phyloP scores from a whole-genome alignment of 2,888 invertebrate species.

The Cerceris ruficornis region DNA sequence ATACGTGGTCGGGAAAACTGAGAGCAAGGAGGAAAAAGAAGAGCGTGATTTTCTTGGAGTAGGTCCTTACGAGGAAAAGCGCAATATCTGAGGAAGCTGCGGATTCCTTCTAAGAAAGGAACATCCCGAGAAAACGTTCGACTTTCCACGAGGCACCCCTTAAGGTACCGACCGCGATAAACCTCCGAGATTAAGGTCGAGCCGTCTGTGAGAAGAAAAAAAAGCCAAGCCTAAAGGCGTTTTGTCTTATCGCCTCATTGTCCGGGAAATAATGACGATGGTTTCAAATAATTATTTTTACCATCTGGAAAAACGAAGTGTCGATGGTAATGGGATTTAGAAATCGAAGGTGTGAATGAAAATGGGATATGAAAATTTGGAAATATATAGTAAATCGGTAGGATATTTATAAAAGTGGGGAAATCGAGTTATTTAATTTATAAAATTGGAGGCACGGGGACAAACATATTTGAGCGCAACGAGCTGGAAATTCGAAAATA shows the following conservation, averaged over 20 bases:
- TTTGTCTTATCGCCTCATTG: not conserved
- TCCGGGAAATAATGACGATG: not conserved
- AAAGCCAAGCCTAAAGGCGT: not conserved
- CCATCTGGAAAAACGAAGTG: not conserved
- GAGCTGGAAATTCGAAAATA: no score
- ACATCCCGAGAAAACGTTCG: slow-evolving; percentile 8
- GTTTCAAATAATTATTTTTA: not conserved
- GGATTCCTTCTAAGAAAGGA: slow-evolving; percentile 18
- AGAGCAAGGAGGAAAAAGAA: not conserved
- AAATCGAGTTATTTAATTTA: no score
- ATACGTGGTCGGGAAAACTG: not conserved
- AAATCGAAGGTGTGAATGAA: not conserved
- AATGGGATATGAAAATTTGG: not conserved
- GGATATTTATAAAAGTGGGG: no score
- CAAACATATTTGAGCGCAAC: no score
- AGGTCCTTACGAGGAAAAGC: slow-evolving; percentile 18
- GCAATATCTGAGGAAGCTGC: slow-evolving; percentile 26
- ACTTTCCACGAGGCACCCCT: slow-evolving; percentile 1
- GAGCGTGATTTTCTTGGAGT: slow-evolving; percentile 17
- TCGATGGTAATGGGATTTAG: not conserved
- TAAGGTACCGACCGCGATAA: slow-evolving; percentile 29
- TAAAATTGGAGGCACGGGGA: no score
- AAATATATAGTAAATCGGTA: not conserved
- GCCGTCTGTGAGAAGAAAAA: not conserved
- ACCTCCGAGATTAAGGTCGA: slow-evolving; percentile 26